Conservation (phyloP, 2,888 invertebrate genomes). For the Perizoma flavofasciatum region DNA sequence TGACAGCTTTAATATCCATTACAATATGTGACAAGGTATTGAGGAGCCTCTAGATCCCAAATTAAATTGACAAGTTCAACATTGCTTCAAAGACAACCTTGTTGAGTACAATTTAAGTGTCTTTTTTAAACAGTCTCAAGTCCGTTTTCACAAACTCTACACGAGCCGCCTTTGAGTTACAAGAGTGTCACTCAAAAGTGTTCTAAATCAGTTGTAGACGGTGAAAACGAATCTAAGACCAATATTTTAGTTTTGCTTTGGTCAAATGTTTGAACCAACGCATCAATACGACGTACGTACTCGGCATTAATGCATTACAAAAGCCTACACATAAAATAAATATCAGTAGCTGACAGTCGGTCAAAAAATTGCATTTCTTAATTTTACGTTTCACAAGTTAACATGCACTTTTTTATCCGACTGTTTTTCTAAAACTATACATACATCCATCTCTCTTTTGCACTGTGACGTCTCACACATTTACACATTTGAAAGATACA, state of each 20-base stretch:
- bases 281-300: constrained; percentile 17
- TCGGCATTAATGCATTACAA: constrained; percentile 10
- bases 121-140: constrained; percentile 10
- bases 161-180: constrained; percentile 5
- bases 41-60: constrained; percentile 13
- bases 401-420: constrained; percentile 14
- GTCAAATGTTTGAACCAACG: constrained; percentile 1
- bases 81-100: constrained; percentile 23
- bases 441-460: constrained; percentile 18
- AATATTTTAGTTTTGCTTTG: neutral
- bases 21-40: neutral
- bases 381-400: constrained; percentile 22
- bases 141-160: neutral
- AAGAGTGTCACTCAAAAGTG: constrained; percentile 1
- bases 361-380: constrained; percentile 10
- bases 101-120: constrained; percentile 16
- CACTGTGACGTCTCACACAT: constrained; percentile 20
- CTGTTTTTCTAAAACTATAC: constrained; percentile 8
- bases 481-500: constrained; percentile 7
- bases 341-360: constrained; percentile 12
- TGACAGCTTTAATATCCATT: constrained; percentile 10
- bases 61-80: constrained; percentile 18
- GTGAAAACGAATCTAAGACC: neutral
- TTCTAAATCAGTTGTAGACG: neutral
- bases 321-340: constrained; percentile 21